Base-by-base conservation (phyloP, 2,797 vertebrate genomes). In the Tapera naevia region DNA sequence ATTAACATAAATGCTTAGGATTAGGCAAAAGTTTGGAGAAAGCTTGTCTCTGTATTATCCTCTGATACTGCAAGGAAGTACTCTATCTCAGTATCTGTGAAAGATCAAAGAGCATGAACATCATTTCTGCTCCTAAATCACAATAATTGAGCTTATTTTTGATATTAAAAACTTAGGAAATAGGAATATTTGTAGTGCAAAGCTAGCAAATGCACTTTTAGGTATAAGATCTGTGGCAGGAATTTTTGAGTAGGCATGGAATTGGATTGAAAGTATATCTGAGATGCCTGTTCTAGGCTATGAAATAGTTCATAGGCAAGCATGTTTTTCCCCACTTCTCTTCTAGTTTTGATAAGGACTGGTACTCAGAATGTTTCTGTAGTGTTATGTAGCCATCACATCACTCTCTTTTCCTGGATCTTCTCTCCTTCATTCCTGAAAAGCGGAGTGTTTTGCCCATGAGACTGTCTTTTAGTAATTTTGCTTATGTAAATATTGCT, bases 211-310 rank as follows among this genome's bases (percentile, higher is more conserved):
- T 33, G 2, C 66, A 91, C 13, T 87, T 74, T 50, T 43, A 39
- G 11, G 1, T 41, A 9, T 23, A 66, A 70, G 10, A 13, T 69
- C 37, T 32, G 17, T 45, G 18, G 9, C 13, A 39, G 25, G 33
- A 17, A 19, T 53, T 53, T 85, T 61, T 66, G 24, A 76, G n/a
- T 25, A 46, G 14, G 14, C 6, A 24, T 39, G 35, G 13, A 62
- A 27, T 10, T 61, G 13, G 27, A 61, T 0, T 39, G 30, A 28
- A 51, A 16, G 0, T 12, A 6, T n/a, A 9, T 18, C 33, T 27
- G 1, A 67, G 18, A 14, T 41, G 18, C 28, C 41, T 69, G 1
- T 18, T 66, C 32, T 33, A 18, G 23, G 15, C n/a, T 76, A 50
- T 76, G 51, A 66, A 69, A 16, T 10, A 51, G 22, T 33, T 69